phyloP scores from a whole-genome alignment of 2,888 invertebrate genomes.

The Teleiodes luculella region DNA sequence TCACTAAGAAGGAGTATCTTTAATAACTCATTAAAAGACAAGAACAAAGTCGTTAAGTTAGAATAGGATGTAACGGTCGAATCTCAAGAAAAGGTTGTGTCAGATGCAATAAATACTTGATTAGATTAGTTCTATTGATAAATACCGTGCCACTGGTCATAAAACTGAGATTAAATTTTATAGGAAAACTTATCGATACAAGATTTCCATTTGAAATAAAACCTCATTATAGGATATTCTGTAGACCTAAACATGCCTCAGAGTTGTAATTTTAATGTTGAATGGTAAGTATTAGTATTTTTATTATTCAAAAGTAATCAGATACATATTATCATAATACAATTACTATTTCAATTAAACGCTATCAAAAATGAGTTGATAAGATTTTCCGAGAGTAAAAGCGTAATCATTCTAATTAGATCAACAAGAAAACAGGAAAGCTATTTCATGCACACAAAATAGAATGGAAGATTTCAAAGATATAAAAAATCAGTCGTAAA shows the following conservation, averaged over 20 bases:
- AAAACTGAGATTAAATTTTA: not conserved
- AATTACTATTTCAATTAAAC: not conserved
- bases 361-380: too few species aligned
- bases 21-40: not conserved
- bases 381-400: too few species aligned
- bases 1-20: not conserved
- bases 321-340: not conserved
- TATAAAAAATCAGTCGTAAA: conserved; percentile 2
- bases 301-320: too few species aligned
- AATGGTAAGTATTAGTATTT: too few species aligned
- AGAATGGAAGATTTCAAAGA: not conserved
- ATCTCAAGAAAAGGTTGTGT: not conserved
- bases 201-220: too few species aligned
- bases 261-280: too few species aligned
- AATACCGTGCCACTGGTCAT: too few species aligned
- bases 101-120: not conserved
- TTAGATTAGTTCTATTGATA: not conserved
- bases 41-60: not conserved
- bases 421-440: not conserved
- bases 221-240: too few species aligned
- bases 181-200: too few species aligned
- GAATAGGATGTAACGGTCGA: not conserved
- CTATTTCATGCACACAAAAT: not conserved
- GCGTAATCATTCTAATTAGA: not conserved
- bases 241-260: too few species aligned